Conservation (phyloP, 2,888 invertebrate species). For the Drosophila pseudotakahashii region DNA sequence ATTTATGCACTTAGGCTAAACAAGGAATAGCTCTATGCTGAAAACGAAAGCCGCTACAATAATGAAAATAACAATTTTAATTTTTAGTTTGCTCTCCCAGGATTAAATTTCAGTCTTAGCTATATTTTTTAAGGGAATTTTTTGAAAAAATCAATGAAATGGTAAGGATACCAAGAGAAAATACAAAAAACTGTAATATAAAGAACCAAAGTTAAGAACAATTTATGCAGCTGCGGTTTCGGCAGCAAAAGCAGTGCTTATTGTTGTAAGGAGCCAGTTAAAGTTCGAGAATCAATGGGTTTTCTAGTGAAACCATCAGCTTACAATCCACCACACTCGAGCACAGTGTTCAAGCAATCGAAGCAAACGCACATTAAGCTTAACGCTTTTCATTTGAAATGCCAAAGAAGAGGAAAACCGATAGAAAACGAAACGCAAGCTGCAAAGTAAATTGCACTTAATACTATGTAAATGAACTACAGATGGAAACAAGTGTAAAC, state of each 20-base stretch:
- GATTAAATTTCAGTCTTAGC: not conserved
- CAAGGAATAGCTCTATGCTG: not conserved
- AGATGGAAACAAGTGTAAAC: not conserved
- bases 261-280: slow-evolving; percentile 15
- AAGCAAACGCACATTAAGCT: slow-evolving; percentile 38
- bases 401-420: slow-evolving; percentile 5
- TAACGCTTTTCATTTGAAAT: slow-evolving; percentile 36
- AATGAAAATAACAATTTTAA: not conserved
- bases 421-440: not conserved
- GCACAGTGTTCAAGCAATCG: slow-evolving; percentile 24
- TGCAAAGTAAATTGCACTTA: slow-evolving; percentile 41
- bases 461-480: slow-evolving; percentile 58
- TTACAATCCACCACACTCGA: slow-evolving; percentile 18
- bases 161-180: too few species aligned
- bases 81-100: not conserved
- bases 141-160: too few species aligned
- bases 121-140: too few species aligned
- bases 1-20: slow-evolving; percentile 14
- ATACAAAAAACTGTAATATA: not conserved
- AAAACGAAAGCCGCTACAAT: not conserved
- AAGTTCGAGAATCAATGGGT: slow-evolving; percentile 36
- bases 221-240: slow-evolving; percentile 4
- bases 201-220: too few species aligned
- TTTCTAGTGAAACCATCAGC: slow-evolving; percentile 17
- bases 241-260: slow-evolving; percentile 9